A percentile compares a stretch with the other conserved stretches of the same genome.
phyloP scores from a whole-genome alignment of 2,113 vertebrate genomes.

The Cygnus atratus region DNA sequence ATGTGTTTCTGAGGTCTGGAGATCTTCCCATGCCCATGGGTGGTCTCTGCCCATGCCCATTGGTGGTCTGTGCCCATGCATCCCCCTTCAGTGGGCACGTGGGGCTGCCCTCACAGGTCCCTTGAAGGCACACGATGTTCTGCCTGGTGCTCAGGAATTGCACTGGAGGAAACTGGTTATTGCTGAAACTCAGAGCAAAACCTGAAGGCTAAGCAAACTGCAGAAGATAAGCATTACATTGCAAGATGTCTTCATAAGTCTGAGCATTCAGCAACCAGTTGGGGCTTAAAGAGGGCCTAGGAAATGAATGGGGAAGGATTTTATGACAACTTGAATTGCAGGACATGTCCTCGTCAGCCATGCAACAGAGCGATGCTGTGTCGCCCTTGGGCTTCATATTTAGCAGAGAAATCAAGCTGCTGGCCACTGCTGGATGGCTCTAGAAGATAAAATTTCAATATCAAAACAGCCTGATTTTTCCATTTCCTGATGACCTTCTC shows the following conservation, averaged over 20 bases:
- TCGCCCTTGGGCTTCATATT: background rate
- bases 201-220: background rate
- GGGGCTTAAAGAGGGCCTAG: background rate
- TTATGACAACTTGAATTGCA: background rate
- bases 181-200: background rate
- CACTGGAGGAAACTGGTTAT: background rate
- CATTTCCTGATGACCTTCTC: background rate
- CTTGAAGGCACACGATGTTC: rapidly evolving
- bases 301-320: background rate
- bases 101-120: background rate
- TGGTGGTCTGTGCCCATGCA: background rate
- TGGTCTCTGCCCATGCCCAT: background rate
- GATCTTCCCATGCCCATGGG: background rate
- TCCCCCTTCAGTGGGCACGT: background rate
- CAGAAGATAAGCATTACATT: rapidly evolving
- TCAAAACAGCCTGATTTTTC: background rate
- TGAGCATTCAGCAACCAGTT: rapidly evolving
- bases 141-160: background rate
- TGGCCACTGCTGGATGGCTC: background rate
- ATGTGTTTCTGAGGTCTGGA: background rate
- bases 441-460: background rate
- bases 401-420: background rate
- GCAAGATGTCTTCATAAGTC: rapidly evolving
- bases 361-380: background rate
- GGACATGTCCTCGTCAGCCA: background rate